Evolutionary conservation across 2,888 invertebrate species (phyloP), one percentile per base, ranked within the genome.

Genomic region (Ctenicera cuprea): DNA sequence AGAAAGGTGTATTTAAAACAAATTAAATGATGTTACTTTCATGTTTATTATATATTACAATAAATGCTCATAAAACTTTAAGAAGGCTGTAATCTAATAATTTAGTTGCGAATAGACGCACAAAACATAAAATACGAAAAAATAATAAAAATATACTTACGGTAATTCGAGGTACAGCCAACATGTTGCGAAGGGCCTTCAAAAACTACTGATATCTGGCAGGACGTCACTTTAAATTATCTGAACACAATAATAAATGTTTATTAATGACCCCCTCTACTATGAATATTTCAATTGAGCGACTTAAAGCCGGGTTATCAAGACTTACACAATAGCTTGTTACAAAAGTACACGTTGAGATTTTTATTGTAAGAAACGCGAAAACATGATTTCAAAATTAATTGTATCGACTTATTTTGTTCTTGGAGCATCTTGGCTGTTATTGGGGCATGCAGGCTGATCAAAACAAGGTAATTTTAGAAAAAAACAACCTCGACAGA

Each of bases 101-200:
- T 26, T 26, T 26, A 26, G 26, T 26, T 26, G 26, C 5, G 3
- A 5, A 3, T 3, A 26, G 26, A 26, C 26, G 26, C 9, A 63
- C 33, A 33, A 26, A 5, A 9, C 9, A 1, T 33, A 1, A 33
- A 33, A 33, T 33, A n/a, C n/a, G 5, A 33, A 48, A 48, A 48
- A 18, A 3, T 7, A 18, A 43, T n/a, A 26, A 14, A 50, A 52
- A 68, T 26, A n/a, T 54, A 77, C 75, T 75, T 75, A 77, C 75
- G 52, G 71, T 71, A 33, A 66, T 71, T 41, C 77, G 64, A 63
- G 72, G 67, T 71, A 67, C 59, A 41, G 75, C 48, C 45, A 77
- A 71, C 77, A 77, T 77, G 71, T 68, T 75, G 65, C n/a, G 33
- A 20, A 18, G 43, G 26, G 63, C 48, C 61, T 43, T 59, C 59